phyloP scores from a whole-genome alignment of 1,140 invertebrate species.

The Neodiprion virginianus region DNA sequence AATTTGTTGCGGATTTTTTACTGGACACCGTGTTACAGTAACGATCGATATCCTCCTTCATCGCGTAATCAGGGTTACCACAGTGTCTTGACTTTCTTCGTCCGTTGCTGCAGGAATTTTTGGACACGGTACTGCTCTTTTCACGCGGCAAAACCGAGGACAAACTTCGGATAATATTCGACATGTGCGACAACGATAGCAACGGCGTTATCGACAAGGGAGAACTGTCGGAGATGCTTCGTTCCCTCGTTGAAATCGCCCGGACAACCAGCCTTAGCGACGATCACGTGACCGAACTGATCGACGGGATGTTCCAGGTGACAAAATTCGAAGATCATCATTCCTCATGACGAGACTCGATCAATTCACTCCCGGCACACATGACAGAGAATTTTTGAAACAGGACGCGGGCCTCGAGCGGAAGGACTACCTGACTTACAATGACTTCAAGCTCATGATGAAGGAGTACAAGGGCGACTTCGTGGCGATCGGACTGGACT shows the following conservation, averaged over 20 bases:
- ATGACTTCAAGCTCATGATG: constrained; percentile 96
- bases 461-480: constrained; percentile 97
- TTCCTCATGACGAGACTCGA: background rate
- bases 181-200: constrained; percentile 98
- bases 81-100: too few species aligned
- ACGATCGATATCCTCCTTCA: too few species aligned
- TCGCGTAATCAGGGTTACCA: too few species aligned
- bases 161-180: constrained; percentile 95
- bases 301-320: constrained; percentile 93
- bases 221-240: constrained; percentile 92
- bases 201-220: constrained; percentile 95
- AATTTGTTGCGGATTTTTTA: too few species aligned
- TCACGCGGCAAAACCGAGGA: constrained; percentile 93
- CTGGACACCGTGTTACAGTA: background rate
- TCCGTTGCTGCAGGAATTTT: constrained; percentile 76
- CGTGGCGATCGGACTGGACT: constrained; percentile 94
- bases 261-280: constrained; percentile 89
- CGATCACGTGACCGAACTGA: constrained; percentile 89
- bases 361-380: background rate
- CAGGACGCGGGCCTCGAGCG: constrained; percentile 89
- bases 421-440: constrained; percentile 92
- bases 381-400: constrained; percentile 17
- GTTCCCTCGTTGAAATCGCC: constrained; percentile 94
- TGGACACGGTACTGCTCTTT: constrained; percentile 94
- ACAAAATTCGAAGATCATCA: constrained; percentile 19